Conservation (phyloP, 2,888 invertebrate genomes). For the Aphodius granarius region DNA sequence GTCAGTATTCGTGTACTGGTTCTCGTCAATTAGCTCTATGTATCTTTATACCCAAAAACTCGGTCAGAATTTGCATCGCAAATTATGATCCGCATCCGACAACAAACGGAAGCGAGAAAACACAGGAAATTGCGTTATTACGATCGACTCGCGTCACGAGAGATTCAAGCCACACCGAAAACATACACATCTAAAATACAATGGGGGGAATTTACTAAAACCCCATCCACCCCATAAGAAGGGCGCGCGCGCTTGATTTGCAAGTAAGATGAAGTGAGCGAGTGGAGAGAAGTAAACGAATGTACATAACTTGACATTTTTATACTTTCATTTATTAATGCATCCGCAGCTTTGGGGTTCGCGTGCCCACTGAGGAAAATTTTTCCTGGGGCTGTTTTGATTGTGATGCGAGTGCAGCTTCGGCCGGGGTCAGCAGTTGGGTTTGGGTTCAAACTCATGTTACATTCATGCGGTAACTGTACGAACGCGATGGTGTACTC, state of each 20-base stretch:
- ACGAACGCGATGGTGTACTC: slow-evolving; percentile 38
- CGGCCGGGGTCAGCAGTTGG: slow-evolving; percentile 30
- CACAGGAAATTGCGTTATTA: not conserved
- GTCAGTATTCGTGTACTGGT: too few relatives aligned
- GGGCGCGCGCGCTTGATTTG: not conserved
- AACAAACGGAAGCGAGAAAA: not conserved
- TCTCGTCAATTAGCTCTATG: too few relatives aligned
- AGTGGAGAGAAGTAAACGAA: not conserved
- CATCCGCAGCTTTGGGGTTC: not conserved
- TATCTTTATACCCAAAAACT: not conserved
- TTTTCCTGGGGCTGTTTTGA: slow-evolving; percentile 16
- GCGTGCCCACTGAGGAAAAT: slow-evolving; percentile 12
- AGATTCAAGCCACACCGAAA: not conserved
- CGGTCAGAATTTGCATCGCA: not conserved
- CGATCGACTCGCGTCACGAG: not conserved
- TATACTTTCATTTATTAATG: not conserved
- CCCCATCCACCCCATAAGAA: not conserved
- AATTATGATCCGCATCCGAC: not conserved
- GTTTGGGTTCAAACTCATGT: slow-evolving; percentile 39
- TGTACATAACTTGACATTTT: not conserved
- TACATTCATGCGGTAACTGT: slow-evolving; percentile 41
- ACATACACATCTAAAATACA: not conserved
- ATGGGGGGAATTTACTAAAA: not conserved
- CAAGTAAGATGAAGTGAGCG: not conserved
- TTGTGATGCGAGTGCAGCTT: slow-evolving; percentile 26